Evolutionary conservation across 1,140 invertebrate species (phyloP), one percentile per base, ranked within the genome.

Genomic region (Neodiprion lecontei): DNA sequence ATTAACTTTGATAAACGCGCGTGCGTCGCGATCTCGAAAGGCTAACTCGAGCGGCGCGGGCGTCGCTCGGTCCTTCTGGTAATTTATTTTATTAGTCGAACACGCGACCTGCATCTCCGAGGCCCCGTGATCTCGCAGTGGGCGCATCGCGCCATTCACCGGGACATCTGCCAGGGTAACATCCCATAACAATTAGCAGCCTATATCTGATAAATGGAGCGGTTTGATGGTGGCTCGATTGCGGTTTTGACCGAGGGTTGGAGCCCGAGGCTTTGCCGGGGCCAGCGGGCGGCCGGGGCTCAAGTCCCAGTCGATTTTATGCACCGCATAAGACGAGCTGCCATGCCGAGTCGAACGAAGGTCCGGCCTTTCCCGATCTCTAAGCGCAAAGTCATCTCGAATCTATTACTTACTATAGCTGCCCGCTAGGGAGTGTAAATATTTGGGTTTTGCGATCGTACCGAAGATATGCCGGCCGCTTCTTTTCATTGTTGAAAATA

Each of bases 331-430:
- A 47, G 66, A 1, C 28, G 28, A 40, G 5, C 28, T 40, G 28
- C 28, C 28, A 40, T 40, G 28, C 28, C 28, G 28, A 17, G 53
- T 61, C n/a, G 53, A 61, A 61, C 47, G 72, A 66, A 67, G 70
- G 48, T 68, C 69, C 28, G 75, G 14, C 47, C 69, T 14, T 40
- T 8, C 48, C 69, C 14, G 14, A 14, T 28, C 4, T 50, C 72
- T 81, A 81, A 81, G 80, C 79, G 80, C 80, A 81, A 81, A 81
- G 80, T 81, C 80, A 81, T 81, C 80, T 79, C 79, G 78, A 81
- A 81, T 81, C 79, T 81, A 81, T 81, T 81, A 81, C 80, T 81
- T 78, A 79, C 75, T 75, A 40, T 40, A 78, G 75, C 78, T 81
- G 70, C 78, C 80, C 78, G 79, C 79, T 48, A 76, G 78, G 66